These are phyloP conservation scores for Lobophora halterata DNA, from an alignment of 2,888 invertebrate species.

Conservation along the genomic window DNA sequence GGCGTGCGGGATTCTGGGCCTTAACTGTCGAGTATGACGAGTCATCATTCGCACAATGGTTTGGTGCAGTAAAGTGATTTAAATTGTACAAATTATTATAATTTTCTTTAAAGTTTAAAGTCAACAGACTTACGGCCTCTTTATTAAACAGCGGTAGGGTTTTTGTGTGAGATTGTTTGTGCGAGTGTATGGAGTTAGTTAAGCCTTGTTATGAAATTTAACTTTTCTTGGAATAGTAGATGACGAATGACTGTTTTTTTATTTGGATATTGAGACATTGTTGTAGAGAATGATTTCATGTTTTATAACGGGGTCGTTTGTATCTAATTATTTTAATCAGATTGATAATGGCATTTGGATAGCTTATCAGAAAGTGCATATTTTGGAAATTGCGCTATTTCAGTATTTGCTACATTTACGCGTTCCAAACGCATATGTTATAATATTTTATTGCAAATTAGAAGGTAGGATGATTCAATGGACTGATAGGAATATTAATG, in stretches of 20 bases:
- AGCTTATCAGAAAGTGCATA: background rate
- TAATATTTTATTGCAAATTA: slow-evolving; percentile 12
- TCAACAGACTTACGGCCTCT: background rate
- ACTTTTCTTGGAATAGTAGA: slow-evolving; percentile 11
- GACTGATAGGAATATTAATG: slow-evolving; percentile 44
- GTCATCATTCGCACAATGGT: slow-evolving; percentile 17
- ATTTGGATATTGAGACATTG: slow-evolving; percentile 4
- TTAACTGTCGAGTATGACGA: no score
- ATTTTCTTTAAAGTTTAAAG: slow-evolving; percentile 2
- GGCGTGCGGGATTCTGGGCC: no score
- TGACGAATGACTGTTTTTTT: slow-evolving; percentile 6
- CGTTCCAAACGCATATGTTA: slow-evolving; percentile 15
- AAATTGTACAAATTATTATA: slow-evolving; percentile 16
- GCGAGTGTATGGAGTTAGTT: slow-evolving; percentile 5
- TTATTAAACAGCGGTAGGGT: background rate
- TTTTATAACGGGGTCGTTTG: slow-evolving; percentile 7
- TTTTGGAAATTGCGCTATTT: background rate
- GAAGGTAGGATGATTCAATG: slow-evolving; percentile 20
- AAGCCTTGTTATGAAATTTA: slow-evolving; percentile 7
- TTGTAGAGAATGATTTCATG: slow-evolving; percentile 5
- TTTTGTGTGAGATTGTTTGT: slow-evolving; percentile 1
- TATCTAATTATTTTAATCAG: background rate
- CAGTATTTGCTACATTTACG: slow-evolving; percentile 14
- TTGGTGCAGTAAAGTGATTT: slow-evolving; percentile 14
- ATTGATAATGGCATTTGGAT: background rate